Conservation (phyloP, 2,113 vertebrate species). For the Speoplatyrhinus poulsoni region DNA sequence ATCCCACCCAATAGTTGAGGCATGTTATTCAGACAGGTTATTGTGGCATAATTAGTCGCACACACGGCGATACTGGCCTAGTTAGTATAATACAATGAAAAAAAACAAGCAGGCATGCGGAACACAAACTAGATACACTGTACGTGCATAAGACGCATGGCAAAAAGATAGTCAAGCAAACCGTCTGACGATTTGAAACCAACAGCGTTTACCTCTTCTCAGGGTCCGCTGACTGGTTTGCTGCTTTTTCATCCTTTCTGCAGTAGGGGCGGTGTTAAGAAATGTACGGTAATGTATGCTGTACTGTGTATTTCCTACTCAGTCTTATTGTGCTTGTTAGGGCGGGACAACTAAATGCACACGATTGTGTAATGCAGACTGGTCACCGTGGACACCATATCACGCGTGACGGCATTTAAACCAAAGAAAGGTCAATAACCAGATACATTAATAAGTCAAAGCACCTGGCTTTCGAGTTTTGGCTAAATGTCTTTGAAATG, state of each 20-base stretch:
- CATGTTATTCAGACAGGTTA: background rate
- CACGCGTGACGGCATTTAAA: too few species aligned
- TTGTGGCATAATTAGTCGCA: background rate
- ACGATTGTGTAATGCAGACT: too few species aligned
- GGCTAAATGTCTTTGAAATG: too few species aligned
- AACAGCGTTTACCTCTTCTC: constrained; percentile 58
- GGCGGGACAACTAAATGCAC: too few species aligned
- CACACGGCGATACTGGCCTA: background rate
- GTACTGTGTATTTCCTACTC: too few species aligned
- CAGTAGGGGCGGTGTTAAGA: constrained; percentile 34
- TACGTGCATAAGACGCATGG: background rate
- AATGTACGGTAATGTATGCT: background rate
- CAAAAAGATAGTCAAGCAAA: background rate
- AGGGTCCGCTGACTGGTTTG: constrained; percentile 39
- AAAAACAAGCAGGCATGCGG: background rate
- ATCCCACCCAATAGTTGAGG: background rate
- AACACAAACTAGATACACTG: background rate
- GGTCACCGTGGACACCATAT: too few species aligned
- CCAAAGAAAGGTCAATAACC: too few species aligned
- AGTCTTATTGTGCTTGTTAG: too few species aligned
- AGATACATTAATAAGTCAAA: too few species aligned
- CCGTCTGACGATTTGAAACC: background rate
- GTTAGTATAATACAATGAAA: background rate
- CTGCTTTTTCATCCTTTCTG: constrained; percentile 66
- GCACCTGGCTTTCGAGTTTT: too few species aligned